phyloP scores from a whole-genome alignment of 2,797 vertebrate genomes.

The Phyllotis vaccarum region DNA sequence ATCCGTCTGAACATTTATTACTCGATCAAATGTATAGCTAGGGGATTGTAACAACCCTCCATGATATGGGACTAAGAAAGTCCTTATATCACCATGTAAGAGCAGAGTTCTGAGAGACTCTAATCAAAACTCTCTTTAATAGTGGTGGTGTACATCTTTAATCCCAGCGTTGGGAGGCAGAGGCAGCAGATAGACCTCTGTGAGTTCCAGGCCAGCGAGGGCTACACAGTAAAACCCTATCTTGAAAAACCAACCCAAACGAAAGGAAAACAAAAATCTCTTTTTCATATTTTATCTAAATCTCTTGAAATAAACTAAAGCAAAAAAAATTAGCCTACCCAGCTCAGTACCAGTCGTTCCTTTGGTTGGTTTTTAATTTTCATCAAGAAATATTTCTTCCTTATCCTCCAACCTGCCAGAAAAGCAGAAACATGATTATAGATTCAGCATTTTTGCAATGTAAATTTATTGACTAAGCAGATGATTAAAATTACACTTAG shows the following conservation, averaged over 20 bases:
- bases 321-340: slow-evolving; percentile 89
- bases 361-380: slow-evolving; percentile 97
- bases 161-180: neutral
- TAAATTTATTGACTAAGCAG: slow-evolving; percentile 23
- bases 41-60: neutral
- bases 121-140: slow-evolving; percentile 3
- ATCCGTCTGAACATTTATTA: slow-evolving; percentile 46
- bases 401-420: slow-evolving; percentile 95
- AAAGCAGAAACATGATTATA: slow-evolving; percentile 67
- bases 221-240: neutral
- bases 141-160: neutral
- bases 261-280: neutral
- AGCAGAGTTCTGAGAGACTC: neutral
- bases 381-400: slow-evolving; percentile 97
- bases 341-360: slow-evolving; percentile 95
- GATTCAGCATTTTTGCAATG: neutral
- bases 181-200: neutral
- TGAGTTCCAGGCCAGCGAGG: neutral
- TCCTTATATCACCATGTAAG: neutral
- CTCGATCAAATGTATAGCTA: slow-evolving; percentile 35
- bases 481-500: slow-evolving; percentile 41
- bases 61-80: neutral
- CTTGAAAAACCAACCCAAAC: neutral
- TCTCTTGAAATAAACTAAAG: slow-evolving; percentile 38
- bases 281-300: slow-evolving; percentile 19